Evolutionary conservation across 2,113 vertebrate genomes (phyloP), one percentile per base, ranked within the genome.

Genomic region (Puma concolor): DNA sequence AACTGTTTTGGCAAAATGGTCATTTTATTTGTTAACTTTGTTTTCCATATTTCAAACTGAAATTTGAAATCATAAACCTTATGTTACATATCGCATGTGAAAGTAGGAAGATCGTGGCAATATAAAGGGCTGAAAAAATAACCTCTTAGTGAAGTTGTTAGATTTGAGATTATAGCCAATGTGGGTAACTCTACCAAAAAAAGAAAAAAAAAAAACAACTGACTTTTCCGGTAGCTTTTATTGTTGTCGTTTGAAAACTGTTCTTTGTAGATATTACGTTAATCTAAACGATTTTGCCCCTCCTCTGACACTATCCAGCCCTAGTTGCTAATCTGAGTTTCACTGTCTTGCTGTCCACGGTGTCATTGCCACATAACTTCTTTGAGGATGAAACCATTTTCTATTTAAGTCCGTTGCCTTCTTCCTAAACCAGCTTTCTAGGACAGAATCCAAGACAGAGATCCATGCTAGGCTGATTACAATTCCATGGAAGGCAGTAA

Each of bases 1-100:
- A 81, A 82, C 74, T 15, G 2, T 84, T 95, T 91, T 5, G n/a
- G n/a, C 7, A 41, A 87, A 76, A 57, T 84, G 8, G 60, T 79
- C 25, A 76, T 38, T 93, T 92, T 88, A 41, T 94, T 92, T 74
- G 14, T 50, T 88, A 87, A 86, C 6, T 95, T 88, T 41, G 41
- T 66, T 97, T 97, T 93, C 80, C 33, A 11, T 71, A 84, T 87
- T 96, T 88, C 38, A 80, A 80, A 79, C 25, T 84, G 36, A 92
- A 90, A 90, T 95, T 71, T 94, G 66, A 74, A 67, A n/a, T 96
- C 50, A 54, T n/a, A 80, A 94, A 79, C 5, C 91, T 80, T 76
- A 36, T 44, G 50, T 54, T 57, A 54, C 76, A 86, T 63, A 25
- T 38, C 25, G 72, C n/a, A 54, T 6, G 16, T 82, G 6, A 66